These are phyloP conservation scores for Agrochola litura DNA, from an alignment of 2,888 invertebrate species.

Conservation along the genomic window DNA sequence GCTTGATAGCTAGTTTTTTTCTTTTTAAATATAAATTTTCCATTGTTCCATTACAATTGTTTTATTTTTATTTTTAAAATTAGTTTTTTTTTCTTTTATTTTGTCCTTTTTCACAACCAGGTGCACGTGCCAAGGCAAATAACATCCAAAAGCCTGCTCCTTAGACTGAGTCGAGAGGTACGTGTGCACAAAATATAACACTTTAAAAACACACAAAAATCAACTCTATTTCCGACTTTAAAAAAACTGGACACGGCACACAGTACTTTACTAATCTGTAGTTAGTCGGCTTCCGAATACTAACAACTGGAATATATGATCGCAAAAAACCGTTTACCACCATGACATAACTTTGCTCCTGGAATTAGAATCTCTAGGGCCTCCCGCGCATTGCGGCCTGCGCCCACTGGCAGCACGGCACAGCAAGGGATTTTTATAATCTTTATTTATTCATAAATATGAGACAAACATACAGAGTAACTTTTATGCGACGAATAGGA, in stretches of 20 bases:
- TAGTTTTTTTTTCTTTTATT: conserved; percentile 18
- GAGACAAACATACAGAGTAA: too few relatives aligned
- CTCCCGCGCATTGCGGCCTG: not conserved
- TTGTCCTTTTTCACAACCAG: conserved; percentile 52
- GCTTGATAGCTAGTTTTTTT: too few relatives aligned
- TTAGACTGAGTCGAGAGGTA: conserved; percentile 47
- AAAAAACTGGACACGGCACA: not conserved
- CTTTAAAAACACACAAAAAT: not conserved
- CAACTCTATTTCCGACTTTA: too few relatives aligned
- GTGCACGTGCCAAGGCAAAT: conserved; percentile 38
- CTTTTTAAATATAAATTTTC: too few relatives aligned
- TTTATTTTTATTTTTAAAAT: too few relatives aligned
- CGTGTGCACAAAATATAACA: conserved; percentile 29
- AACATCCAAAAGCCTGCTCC: conserved; percentile 42
- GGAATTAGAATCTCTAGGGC: not conserved
- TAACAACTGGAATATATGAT: not conserved
- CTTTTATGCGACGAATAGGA: not conserved
- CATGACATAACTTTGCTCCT: not conserved
- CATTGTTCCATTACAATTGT: too few relatives aligned
- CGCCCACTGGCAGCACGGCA: not conserved
- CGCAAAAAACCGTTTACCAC: not conserved
- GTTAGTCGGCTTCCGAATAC: conserved; percentile 7
- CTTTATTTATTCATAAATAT: too few relatives aligned
- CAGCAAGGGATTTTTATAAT: too few relatives aligned
- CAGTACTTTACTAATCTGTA: not conserved